These are phyloP conservation scores for Brachypteracias leptosomus DNA, from an alignment of 2,113 vertebrate genomes.

Conservation along the genomic window DNA sequence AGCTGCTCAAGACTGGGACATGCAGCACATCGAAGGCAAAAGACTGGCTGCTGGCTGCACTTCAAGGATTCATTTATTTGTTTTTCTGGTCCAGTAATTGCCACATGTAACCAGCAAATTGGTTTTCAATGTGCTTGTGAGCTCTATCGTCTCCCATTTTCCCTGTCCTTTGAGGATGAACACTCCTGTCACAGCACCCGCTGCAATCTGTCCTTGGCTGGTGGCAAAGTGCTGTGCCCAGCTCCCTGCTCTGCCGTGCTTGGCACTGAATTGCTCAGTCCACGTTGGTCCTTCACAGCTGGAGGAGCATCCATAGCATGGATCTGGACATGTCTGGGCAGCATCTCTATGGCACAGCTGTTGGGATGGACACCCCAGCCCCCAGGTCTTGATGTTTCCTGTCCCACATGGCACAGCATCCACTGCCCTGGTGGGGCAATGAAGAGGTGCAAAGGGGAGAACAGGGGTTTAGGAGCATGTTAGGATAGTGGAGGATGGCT, in stretches of 20 bases:
- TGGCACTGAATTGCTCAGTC: not conserved
- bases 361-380: accelerated
- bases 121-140: not conserved
- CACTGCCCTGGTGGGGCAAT: not conserved
- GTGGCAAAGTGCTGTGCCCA: not conserved
- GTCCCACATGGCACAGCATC: not conserved
- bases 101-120: not conserved
- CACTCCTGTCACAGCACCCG: not conserved
- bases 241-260: not conserved
- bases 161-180: not conserved
- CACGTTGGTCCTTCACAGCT: accelerated
- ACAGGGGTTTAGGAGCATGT: accelerated
- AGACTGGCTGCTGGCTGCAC: not conserved
- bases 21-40: not conserved
- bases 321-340: not conserved
- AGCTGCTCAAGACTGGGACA: not conserved
- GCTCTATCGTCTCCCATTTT: not conserved
- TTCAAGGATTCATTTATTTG: not conserved
- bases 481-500: not conserved
- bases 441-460: not conserved
- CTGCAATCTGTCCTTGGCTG: not conserved
- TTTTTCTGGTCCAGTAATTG: constrained; percentile 23
- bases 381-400: not conserved
- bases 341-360: not conserved
- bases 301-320: accelerated